A percentile compares a stretch with the other conserved stretches of the same genome.
Conservation (phyloP, 2,113 vertebrate genomes). For the Scalopus aquaticus region DNA sequence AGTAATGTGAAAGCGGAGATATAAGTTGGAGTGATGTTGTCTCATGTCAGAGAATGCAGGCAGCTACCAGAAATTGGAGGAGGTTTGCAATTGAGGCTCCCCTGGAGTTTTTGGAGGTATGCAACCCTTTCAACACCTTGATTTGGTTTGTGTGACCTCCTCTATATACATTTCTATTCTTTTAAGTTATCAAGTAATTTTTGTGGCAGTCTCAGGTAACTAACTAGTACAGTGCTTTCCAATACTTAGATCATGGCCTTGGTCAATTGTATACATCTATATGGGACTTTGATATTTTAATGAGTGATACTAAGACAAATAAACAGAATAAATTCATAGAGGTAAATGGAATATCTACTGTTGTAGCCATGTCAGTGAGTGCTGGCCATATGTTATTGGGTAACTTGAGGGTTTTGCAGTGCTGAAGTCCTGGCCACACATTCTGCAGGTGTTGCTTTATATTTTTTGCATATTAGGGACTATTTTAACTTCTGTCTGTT, state of each 20-base stretch:
- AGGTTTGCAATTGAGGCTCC: neutral
- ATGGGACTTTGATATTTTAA: neutral
- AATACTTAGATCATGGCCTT: neutral
- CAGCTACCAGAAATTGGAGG: neutral
- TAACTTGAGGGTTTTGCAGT: neutral
- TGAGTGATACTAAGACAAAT: neutral
- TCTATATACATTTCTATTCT: neutral
- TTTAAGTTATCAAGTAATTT: neutral
- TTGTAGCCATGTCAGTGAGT: neutral
- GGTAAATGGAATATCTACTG: neutral
- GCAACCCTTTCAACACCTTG: neutral
- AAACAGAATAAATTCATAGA: neutral
- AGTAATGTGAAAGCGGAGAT: neutral
- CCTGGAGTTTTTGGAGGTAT: too few relatives aligned
- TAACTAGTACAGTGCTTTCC: neutral
- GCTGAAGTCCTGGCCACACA: too few relatives aligned
- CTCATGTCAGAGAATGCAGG: neutral
- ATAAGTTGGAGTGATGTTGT: neutral
- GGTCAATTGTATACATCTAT: neutral
- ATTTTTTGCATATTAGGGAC: neutral
- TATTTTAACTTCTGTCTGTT: neutral
- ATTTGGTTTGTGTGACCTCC: neutral
- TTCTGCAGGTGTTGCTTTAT: neutral
- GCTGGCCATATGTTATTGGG: fast-evolving
- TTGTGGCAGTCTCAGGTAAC: neutral